phyloP scores from a whole-genome alignment of 2,113 vertebrate genomes.

The Chaenocephalus aceratus region DNA sequence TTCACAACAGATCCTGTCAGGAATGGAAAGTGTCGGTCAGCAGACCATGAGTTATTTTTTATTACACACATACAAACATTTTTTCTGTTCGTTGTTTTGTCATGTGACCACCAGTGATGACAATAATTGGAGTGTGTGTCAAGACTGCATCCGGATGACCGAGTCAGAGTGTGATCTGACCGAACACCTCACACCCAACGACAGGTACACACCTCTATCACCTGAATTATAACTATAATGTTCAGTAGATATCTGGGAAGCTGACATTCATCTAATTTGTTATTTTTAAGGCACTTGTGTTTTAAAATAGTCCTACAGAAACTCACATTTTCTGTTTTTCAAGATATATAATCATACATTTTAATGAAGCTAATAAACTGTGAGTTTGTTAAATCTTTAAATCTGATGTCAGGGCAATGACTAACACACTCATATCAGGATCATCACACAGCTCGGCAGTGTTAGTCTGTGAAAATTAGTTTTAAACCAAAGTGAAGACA shows the following conservation, averaged over 20 bases:
- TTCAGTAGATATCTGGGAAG: not conserved
- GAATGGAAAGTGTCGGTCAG: not conserved
- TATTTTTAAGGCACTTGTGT: not conserved
- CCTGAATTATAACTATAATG: not conserved
- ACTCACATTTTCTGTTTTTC: not conserved
- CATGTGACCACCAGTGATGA: slow-evolving; percentile 60
- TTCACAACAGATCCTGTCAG: not conserved
- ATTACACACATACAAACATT: not conserved
- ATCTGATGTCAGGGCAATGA: not conserved
- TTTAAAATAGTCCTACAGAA: not conserved
- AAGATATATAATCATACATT: not conserved
- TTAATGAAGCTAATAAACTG: not conserved
- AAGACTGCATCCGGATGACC: slow-evolving; percentile 74
- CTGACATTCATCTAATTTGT: not conserved
- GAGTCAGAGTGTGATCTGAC: slow-evolving; percentile 90
- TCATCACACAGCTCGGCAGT: too few species aligned
- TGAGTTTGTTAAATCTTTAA: not conserved
- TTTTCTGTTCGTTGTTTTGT: not conserved
- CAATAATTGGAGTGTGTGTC: slow-evolving; percentile 58
- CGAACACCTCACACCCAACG: slow-evolving; percentile 49
- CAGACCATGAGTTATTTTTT: not conserved
- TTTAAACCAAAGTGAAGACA: too few species aligned
- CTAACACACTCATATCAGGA: not conserved
- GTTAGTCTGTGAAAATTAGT: too few species aligned
- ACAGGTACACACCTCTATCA: slow-evolving; percentile 37